phyloP scores from a whole-genome alignment of 2,797 vertebrate species.

The Tachyglossus aculeatus region DNA sequence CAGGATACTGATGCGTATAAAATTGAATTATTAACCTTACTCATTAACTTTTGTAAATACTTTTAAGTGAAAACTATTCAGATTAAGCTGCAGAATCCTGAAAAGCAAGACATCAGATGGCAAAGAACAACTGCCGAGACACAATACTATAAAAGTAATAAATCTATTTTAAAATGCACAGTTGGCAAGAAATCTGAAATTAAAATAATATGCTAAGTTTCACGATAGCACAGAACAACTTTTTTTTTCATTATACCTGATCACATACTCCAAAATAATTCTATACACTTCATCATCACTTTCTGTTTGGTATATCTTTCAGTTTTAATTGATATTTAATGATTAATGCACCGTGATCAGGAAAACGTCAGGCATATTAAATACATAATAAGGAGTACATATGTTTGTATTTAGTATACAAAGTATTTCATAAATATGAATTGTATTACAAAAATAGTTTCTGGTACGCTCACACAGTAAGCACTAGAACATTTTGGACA shows the following conservation, averaged over 20 bases:
- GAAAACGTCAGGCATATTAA: slow-evolving; percentile 83
- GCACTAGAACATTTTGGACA: slow-evolving; percentile 87
- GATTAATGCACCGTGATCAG: slow-evolving; percentile 81
- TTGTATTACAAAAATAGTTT: slow-evolving; percentile 99
- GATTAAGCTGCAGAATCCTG: slow-evolving; percentile 64
- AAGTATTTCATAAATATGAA: slow-evolving; percentile 99
- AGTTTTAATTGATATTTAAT: slow-evolving; percentile 77
- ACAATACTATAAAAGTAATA: slow-evolving; percentile 68
- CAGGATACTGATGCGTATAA: slow-evolving; percentile 53
- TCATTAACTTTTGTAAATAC: slow-evolving; percentile 54
- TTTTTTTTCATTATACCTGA: slow-evolving; percentile 72
- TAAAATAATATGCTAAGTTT: slow-evolving; percentile 73
- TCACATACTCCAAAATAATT: slow-evolving; percentile 75
- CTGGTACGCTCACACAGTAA: slow-evolving; percentile 99
- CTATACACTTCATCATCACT: slow-evolving; percentile 73
- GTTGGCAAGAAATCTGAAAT: slow-evolving; percentile 68
- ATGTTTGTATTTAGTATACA: slow-evolving; percentile 92
- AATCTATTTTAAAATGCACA: slow-evolving; percentile 69
- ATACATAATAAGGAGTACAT: slow-evolving; percentile 83
- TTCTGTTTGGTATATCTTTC: slow-evolving; percentile 75
- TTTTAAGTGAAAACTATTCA: slow-evolving; percentile 59
- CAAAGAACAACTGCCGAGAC: slow-evolving; percentile 66
- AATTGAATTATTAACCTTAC: slow-evolving; percentile 57
- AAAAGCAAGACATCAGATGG: slow-evolving; percentile 70
- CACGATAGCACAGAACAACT: slow-evolving; percentile 75